Evolutionary conservation across 1,140 invertebrate genomes (phyloP), one percentile per base, ranked within the genome.

Genomic region (Eufriesea mexicana): DNA sequence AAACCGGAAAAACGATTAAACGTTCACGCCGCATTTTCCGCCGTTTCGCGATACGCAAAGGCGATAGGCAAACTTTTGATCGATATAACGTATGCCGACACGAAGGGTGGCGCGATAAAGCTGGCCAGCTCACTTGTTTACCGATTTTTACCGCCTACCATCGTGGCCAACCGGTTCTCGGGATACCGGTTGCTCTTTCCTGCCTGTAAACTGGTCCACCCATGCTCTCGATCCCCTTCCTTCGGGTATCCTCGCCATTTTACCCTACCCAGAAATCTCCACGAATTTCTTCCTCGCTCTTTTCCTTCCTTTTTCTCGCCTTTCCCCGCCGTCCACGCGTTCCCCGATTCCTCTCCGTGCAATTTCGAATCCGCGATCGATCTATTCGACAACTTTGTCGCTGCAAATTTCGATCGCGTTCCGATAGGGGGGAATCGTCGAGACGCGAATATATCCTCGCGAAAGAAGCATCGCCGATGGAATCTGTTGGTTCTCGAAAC

Each of bases 131-230:
- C 67, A 72, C 83, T 85, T 89, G 83, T 87, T 90, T 82, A 83
- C 88, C 81, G 79, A 87, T 89, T 89, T 90, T 89, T 87, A 67
- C 76, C 68, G 73, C 47, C 83, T 86, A 79, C 82, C 79, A 76
- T 79, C 77, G 73, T 35, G 79, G 55, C 77, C 74, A 88, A 90
- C 82, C 86, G 86, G 86, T 89, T 89, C 82, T 64, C 49, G 12
- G 79, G 45, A 84, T 89, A 89, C 82, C 84, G 84, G 86, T 90
- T 78, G 75, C 81, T 73, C 78, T 86, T 82, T 87, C 59, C 84
- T 81, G 70, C 42, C 76, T 79, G 61, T 25, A 49, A 75, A 88
- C 70, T 80, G 70, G 86, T 87, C 74, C 71, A 86, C 74, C 35
- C 45, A 77, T 64, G 84, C 84, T 59, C 28, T 18, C 47, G 61